A percentile compares a stretch with the other conserved stretches of the same genome.
Conservation (phyloP, 2,797 vertebrate species). For the Syndactyla subalaris region DNA sequence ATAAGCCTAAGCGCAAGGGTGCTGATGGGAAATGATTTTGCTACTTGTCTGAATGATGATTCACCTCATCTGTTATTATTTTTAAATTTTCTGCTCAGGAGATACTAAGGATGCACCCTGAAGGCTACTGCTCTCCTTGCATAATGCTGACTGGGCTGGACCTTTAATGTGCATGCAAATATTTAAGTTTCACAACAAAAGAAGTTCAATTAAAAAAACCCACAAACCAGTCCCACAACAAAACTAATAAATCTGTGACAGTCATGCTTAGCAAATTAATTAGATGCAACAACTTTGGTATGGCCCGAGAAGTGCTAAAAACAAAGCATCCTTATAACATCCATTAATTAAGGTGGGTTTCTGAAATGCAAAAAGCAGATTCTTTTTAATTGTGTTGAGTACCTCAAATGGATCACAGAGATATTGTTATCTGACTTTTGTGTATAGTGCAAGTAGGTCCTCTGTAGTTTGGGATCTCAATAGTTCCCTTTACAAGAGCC, state of each 20-base stretch:
- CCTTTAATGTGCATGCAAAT: neutral
- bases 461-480: neutral
- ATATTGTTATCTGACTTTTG: neutral
- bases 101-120: neutral
- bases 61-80: neutral
- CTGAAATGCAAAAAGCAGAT: neutral
- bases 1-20: rapidly evolving
- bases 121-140: neutral
- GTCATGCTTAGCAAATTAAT: neutral
- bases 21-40: neutral
- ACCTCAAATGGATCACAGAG: neutral
- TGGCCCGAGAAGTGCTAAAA: neutral
- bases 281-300: neutral
- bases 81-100: neutral
- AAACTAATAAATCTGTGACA: neutral
- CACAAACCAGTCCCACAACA: neutral
- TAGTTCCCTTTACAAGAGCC: neutral
- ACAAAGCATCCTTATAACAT: neutral
- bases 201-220: neutral
- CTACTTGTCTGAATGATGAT: neutral
- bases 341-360: neutral
- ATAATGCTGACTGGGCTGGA: neutral
- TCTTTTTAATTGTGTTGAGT: neutral
- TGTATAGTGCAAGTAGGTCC: neutral
- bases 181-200: neutral